Conservation (phyloP, 2,113 vertebrate species). For the Holacanthus passer region DNA sequence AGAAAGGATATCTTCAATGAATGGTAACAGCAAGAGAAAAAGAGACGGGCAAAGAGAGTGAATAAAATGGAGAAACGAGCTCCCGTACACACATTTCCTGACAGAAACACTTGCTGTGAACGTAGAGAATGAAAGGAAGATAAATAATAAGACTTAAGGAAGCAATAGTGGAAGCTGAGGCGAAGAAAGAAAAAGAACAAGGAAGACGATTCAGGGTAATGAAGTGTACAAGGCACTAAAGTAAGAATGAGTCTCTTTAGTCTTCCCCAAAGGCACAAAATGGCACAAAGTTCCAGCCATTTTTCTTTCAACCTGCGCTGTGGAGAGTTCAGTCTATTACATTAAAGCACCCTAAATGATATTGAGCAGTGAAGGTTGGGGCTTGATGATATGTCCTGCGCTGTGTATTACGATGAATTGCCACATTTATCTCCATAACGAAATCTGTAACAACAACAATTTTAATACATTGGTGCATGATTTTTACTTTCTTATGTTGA, state of each 20-base stretch:
- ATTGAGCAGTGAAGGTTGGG: not conserved
- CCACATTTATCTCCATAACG: constrained; percentile 11
- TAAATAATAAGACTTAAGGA: not conserved
- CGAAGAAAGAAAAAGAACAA: not conserved
- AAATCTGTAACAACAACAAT: not conserved
- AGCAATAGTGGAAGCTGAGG: not conserved
- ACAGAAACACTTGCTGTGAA: not conserved
- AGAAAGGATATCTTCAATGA: not conserved
- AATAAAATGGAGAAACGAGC: not conserved
- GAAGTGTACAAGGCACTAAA: constrained; percentile 37
- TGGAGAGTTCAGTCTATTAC: constrained; percentile 6
- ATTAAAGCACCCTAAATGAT: constrained; percentile 12
- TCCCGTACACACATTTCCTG: not conserved
- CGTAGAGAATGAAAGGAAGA: constrained; percentile 10
- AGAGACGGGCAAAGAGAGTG: not conserved
- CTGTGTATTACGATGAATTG: not conserved
- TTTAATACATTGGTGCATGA: not conserved
- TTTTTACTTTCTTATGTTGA: not conserved
- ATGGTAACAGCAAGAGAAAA: constrained; percentile 3
- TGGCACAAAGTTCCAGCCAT: constrained; percentile 14
- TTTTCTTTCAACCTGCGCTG: constrained; percentile 13
- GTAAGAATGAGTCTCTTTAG: constrained; percentile 14
- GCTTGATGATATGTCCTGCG: not conserved
- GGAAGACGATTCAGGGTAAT: constrained; percentile 29
- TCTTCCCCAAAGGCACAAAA: constrained; percentile 25